Conservation (phyloP, 1,140 invertebrate genomes). For the Calephelis nemesis region DNA sequence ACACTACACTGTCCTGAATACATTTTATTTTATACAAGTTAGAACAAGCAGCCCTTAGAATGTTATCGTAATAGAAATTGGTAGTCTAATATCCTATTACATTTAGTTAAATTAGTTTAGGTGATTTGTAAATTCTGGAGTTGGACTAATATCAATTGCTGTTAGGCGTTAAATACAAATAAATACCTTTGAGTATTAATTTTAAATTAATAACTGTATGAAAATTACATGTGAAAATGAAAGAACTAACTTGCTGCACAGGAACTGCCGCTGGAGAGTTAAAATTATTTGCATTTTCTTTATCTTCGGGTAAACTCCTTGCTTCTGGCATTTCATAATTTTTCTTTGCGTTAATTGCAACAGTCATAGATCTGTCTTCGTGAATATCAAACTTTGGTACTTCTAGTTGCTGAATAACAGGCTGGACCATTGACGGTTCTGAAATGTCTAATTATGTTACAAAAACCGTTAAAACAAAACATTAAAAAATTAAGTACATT, state of each 20-base stretch:
- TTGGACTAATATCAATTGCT: too few species aligned
- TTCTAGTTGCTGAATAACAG: conserved; percentile 65
- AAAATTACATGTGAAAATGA: background rate
- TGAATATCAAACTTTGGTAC: conserved; percentile 80
- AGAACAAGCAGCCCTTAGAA: too few species aligned
- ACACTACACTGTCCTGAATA: too few species aligned
- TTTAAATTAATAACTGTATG: too few species aligned
- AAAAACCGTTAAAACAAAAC: background rate
- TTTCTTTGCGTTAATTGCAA: conserved; percentile 71
- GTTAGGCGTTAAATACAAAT: too few species aligned
- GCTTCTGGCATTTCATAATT: conserved; percentile 48
- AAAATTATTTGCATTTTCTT: conserved; percentile 68
- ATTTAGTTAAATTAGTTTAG: too few species aligned
- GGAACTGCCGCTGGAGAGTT: conserved; percentile 37
- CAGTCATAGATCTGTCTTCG: conserved; percentile 81
- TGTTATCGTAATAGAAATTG: too few species aligned
- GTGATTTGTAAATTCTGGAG: too few species aligned
- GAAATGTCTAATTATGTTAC: background rate
- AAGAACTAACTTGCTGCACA: conserved; percentile 50
- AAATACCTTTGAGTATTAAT: too few species aligned
- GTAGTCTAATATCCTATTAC: too few species aligned
- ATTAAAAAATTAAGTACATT: too few species aligned
- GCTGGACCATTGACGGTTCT: conserved; percentile 69
- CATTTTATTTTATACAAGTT: too few species aligned
- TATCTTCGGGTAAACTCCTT: conserved; percentile 55